phyloP scores from a whole-genome alignment of 2,113 vertebrate genomes.

The Hemiprocne comata region DNA sequence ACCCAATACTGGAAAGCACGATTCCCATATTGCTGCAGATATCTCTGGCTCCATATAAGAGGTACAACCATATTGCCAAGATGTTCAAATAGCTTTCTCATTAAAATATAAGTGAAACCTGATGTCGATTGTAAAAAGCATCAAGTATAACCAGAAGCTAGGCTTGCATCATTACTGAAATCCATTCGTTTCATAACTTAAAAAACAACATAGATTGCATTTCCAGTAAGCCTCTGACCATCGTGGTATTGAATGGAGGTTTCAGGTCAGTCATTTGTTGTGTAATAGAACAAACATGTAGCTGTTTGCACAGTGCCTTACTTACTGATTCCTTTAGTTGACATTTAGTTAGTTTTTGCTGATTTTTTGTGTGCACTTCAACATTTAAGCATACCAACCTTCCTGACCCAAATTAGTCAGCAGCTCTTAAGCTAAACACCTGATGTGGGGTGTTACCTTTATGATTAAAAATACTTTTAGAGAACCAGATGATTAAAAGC shows the following conservation, averaged over 20 bases:
- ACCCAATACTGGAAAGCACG: not conserved
- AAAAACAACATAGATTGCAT: not conserved
- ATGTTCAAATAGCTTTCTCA: slow-evolving; percentile 46
- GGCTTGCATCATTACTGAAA: not conserved
- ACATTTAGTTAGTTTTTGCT: not conserved
- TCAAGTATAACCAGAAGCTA: slow-evolving; percentile 27
- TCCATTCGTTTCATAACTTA: not conserved
- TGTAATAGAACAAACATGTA: not conserved
- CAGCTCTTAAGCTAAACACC: not conserved
- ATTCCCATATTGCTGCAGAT: not conserved
- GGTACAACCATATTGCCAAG: not conserved
- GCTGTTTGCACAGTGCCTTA: not conserved
- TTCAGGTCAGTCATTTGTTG: not conserved
- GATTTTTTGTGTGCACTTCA: not conserved
- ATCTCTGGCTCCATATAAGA: not conserved
- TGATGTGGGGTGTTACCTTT: not conserved
- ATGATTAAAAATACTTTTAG: not conserved
- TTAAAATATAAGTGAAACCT: slow-evolving; percentile 39
- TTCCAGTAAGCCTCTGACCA: not conserved
- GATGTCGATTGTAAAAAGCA: slow-evolving; percentile 3
- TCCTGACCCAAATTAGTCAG: slow-evolving; percentile 1
- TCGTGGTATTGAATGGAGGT: not conserved
- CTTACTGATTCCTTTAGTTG: not conserved
- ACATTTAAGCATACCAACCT: not conserved
- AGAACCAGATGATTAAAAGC: not conserved